Percentiles rank a stretch among this genome's conserved stretches.
Conservation (phyloP, 2,888 invertebrate genomes). For the Orthosia cruda region DNA sequence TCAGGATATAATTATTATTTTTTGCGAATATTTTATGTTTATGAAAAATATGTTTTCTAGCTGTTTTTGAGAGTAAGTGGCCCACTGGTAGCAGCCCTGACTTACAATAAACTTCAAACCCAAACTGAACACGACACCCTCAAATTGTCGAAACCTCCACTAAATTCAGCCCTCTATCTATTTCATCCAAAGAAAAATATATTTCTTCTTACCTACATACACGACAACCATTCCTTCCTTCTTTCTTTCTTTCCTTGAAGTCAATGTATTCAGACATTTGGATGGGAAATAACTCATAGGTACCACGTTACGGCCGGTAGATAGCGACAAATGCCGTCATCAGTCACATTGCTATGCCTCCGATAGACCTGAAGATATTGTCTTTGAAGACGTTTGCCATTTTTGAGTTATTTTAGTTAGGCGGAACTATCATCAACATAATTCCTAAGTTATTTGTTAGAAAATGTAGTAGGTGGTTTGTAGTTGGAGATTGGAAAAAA, state of each 20-base stretch:
- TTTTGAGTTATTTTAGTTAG: not conserved
- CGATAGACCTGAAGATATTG: constrained; percentile 21
- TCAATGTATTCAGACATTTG: constrained; percentile 53
- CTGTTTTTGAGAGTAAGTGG: not conserved
- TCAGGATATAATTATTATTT: too few species aligned
- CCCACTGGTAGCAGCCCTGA: not conserved
- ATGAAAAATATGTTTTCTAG: too few species aligned
- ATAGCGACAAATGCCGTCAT: constrained; percentile 58
- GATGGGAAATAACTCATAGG: constrained; percentile 48
- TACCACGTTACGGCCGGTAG: constrained; percentile 41
- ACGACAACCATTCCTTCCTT: constrained; percentile 29
- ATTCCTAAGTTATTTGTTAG: not conserved
- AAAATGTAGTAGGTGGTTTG: too few species aligned
- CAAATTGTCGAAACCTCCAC: constrained; percentile 17
- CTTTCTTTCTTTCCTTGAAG: constrained; percentile 22
- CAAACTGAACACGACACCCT: constrained; percentile 10
- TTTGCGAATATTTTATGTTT: too few species aligned
- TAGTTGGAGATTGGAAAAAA: too few species aligned
- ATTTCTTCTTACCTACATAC: too few species aligned
- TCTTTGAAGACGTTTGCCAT: constrained; percentile 11
- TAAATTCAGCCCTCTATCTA: too few species aligned
- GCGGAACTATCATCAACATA: too few species aligned
- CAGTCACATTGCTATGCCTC: constrained; percentile 28
- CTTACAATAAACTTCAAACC: constrained; percentile 5
- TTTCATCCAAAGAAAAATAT: too few species aligned